These are phyloP conservation scores for Meandrusa payeni DNA, from an alignment of 2,888 invertebrate genomes.

Conservation along the genomic window DNA sequence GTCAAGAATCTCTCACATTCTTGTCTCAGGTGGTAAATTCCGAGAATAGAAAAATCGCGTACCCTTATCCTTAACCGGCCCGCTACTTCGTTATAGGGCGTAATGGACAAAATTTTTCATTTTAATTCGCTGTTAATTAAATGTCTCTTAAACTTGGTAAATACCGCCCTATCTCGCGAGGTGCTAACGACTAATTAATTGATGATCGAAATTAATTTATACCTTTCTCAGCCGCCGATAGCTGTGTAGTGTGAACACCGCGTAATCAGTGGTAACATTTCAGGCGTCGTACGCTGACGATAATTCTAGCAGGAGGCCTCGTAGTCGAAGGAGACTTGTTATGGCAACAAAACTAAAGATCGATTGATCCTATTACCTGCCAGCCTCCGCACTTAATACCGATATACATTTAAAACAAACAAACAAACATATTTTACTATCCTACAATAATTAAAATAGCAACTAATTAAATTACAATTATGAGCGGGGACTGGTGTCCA, in stretches of 20 bases:
- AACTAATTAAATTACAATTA: no score
- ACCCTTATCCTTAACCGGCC: constrained; percentile 24
- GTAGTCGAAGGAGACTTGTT: constrained; percentile 32
- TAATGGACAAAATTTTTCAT: constrained; percentile 59
- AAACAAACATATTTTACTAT: no score
- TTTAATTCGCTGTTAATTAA: constrained; percentile 68
- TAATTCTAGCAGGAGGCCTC: constrained; percentile 45
- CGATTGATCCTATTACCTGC: constrained; percentile 61
- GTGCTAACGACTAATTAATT: constrained; percentile 74
- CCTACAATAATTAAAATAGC: no score
- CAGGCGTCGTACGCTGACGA: constrained; percentile 61
- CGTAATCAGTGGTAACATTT: constrained; percentile 68
- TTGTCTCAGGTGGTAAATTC: constrained; percentile 55
- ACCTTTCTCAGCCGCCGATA: constrained; percentile 54
- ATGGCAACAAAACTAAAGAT: constrained; percentile 60
- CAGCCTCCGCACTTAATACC: constrained; percentile 32
- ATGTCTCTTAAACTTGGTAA: constrained; percentile 44
- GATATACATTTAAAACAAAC: no score
- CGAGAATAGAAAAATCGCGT: constrained; percentile 51
- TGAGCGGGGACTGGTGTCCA: no score
- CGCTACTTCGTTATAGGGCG: constrained; percentile 53
- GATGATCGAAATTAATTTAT: constrained; percentile 64
- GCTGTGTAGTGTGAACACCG: constrained; percentile 53
- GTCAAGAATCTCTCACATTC: constrained; percentile 51
- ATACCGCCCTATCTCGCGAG: constrained; percentile 55